Evolutionary conservation across 1,140 invertebrate species (phyloP), one percentile per base, ranked within the genome.

Genomic region (Maniola jurtina): DNA sequence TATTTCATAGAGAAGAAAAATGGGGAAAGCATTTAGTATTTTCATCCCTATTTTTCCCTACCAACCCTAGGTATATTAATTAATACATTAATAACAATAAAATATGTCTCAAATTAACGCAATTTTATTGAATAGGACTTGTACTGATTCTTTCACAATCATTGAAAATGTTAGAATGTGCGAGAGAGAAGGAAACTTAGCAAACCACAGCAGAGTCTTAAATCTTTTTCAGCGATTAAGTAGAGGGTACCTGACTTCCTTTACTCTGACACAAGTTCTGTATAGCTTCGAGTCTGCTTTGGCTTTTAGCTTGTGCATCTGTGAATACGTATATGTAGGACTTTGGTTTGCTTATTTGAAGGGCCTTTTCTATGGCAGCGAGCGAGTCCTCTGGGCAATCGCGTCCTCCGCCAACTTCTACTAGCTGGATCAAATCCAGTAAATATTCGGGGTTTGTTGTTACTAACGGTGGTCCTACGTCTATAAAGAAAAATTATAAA

Each of bases 241-340:
- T 25, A 25, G 25, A 25, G 25, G 25, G 13, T 76, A 85, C 83
- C 79, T 83, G 75, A 59, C 80, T 83, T 15, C 65, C 42, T 9
- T 63, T 71, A 8, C 34, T 68, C 34, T 35, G 62, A 57, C 84
- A 87, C 15, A 85, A 68, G 5, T 64, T 72, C 57, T 77, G 42
- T 35, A 88, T 68, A 34, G 62, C 40, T 1, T 35, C 11, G 1
- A 85, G n/a, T 60, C 77, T 68, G 11, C 66, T 40, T 8, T 48
- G 38, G 54, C 79, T 75, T 56, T 84, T 94, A 0, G 94, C 89
- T 35, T 91, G 81, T 4, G 94, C 94, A 74, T 95, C 94, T 5
- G 94, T 95, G 76, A 95, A 95, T 0, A 95, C 93, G 71, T 93
- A 95, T 52, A 95, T 92, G 65, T 91, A 92, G 0, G 94, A 94